Evolutionary conservation across 2,113 vertebrate genomes (phyloP), one percentile per base, ranked within the genome.

Genomic region (Cephalopterus ornatus): DNA sequence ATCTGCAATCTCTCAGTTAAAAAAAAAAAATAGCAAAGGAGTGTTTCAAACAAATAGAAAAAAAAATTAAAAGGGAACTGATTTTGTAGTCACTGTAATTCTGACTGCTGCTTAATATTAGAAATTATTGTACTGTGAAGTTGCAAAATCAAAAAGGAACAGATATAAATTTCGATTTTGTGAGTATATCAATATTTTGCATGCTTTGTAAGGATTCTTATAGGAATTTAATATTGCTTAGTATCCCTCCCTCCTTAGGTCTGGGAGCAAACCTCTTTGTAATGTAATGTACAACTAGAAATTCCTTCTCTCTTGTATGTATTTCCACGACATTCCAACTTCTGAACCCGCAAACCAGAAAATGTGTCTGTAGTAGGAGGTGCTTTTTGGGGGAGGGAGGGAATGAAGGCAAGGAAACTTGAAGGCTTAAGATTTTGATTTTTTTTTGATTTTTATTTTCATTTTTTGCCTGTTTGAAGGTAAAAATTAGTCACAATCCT

Each of bases 131-230:
- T 97, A 94, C 91, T 97, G 92, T 97, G 96, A 92, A 94, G 89
- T 89, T 90, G 76, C 92, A 9, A 95, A 94, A 89, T 95, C 93
- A 70, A 63, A 95, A 87, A 80, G 62, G 67, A 92, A 90, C 15
- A 67, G 93, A 77, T 83, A 97, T 76, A 80, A 92, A 89, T 95
- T 95, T 84, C 33, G 27, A 65, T 90, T 95, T 97, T 96, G 95
- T 96, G 89, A 95, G 87, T 97, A 86, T 97, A 92, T 94, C 91
- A 72, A 89, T 94, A 92, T 96, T 96, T 96, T 96, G 96, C 97
- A 97, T 96, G 94, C 93, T 92, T 94, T 93, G 89, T 95, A 96
- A 95, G 81, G 89, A 95, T 96, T 94, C 94, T 92, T 94, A 79
- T 95, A 97, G 94, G 88, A 97, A 89, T 88, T 96, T 96, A 93